A percentile compares a stretch with the other conserved stretches of the same genome.
Evolutionary conservation across 2,888 invertebrate species (phyloP).

Genomic region (Limnephilus rhombicus): DNA sequence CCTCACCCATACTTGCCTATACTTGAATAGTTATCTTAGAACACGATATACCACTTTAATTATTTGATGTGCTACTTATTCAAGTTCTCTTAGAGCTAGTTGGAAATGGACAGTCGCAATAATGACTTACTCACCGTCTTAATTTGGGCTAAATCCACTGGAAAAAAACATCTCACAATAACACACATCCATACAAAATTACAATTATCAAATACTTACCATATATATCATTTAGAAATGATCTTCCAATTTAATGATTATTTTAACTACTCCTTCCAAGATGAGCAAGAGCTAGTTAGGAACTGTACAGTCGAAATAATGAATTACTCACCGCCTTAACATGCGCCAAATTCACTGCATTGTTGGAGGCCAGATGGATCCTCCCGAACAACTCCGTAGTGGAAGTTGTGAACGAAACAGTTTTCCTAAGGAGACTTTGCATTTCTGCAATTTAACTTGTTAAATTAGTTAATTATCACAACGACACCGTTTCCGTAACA

Average conservation of each 20-base stretch:
- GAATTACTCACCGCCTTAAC: constrained; percentile 45
- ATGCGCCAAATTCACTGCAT: constrained; percentile 29
- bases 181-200: neutral
- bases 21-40: no score
- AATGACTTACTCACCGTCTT: constrained; percentile 40
- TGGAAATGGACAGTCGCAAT: neutral
- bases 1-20: no score
- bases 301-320: neutral
- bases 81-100: no score
- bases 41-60: no score
- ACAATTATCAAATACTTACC: neutral
- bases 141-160: constrained; percentile 4
- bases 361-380: constrained; percentile 46
- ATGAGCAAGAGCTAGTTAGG: neutral
- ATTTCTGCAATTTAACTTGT: constrained; percentile 41
- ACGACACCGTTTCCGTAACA: neutral
- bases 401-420: constrained; percentile 59
- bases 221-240: neutral
- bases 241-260: neutral
- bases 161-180: neutral
- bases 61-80: no score
- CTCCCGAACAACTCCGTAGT: constrained; percentile 61
- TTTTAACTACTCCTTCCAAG: neutral
- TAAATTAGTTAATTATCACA: neutral
- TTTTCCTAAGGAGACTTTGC: constrained; percentile 58